Evolutionary conservation across 2,113 vertebrate species (phyloP).

Genomic region (Dipodomys ordii): DNA sequence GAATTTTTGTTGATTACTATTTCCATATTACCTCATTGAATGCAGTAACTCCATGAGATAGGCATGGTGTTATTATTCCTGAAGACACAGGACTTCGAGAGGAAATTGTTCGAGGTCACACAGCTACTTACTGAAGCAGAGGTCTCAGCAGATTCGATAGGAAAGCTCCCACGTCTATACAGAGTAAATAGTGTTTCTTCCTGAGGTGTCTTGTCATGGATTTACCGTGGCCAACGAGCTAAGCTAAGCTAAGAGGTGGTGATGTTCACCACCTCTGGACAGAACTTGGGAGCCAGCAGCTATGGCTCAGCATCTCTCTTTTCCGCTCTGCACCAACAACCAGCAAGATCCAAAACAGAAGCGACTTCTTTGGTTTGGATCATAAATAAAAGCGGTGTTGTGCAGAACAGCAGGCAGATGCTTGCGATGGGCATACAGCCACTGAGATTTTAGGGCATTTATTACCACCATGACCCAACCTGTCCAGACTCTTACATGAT

Average conservation of each 20-base stretch:
- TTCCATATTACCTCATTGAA: too few relatives aligned
- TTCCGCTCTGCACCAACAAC: not conserved
- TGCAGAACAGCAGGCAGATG: not conserved
- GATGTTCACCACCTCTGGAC: not conserved
- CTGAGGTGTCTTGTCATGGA: not conserved
- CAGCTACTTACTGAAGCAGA: not conserved
- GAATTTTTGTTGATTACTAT: too few relatives aligned
- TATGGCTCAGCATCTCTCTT: not conserved
- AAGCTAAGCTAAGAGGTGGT: too few relatives aligned
- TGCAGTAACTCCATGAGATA: not conserved
- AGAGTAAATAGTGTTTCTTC: slow-evolving; percentile 9
- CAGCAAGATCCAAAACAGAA: not conserved
- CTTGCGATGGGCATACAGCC: not conserved
- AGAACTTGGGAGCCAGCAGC: not conserved
- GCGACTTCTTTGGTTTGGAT: not conserved
- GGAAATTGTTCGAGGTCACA: not conserved
- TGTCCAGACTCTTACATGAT: not conserved
- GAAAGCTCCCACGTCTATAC: not conserved
- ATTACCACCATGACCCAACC: not conserved
- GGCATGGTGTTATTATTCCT: not conserved
- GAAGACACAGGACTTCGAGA: not conserved
- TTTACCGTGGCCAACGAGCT: not conserved
- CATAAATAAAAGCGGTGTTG: not conserved
- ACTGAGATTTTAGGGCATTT: not conserved
- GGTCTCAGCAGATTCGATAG: too few relatives aligned